Evolutionary conservation across 2,797 vertebrate species (phyloP).

Genomic region (Chelmon rostratus): DNA sequence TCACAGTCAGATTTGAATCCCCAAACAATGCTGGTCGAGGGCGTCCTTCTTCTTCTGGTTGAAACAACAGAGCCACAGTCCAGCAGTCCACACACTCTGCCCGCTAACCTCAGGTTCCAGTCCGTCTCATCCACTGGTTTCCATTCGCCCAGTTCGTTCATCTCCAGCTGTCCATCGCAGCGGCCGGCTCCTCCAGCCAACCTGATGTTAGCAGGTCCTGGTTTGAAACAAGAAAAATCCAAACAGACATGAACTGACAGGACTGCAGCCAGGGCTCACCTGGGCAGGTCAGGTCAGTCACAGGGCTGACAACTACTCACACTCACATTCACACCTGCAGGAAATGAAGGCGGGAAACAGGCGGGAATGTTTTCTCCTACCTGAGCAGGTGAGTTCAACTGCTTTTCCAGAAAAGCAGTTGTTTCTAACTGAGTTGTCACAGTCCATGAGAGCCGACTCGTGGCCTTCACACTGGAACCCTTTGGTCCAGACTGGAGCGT

Average conservation of each 20-base stretch:
- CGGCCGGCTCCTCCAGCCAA: background rate
- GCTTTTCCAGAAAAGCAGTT: slow-evolving; percentile 18
- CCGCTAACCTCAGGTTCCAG: background rate
- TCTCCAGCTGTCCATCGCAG: background rate
- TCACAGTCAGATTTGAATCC: background rate
- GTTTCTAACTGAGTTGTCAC: slow-evolving; percentile 1
- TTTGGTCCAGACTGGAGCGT: background rate
- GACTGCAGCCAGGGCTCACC: background rate
- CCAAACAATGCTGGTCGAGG: background rate
- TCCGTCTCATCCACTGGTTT: accelerated
- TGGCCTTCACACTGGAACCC: slow-evolving; percentile 19
- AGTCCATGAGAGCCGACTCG: slow-evolving; percentile 39
- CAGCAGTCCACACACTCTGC: background rate
- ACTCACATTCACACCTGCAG: background rate
- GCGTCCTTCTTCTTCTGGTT: accelerated
- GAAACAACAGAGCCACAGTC: slow-evolving; percentile 15
- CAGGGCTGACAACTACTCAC: no score
- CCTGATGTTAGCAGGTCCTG: background rate
- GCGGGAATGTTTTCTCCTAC: slow-evolving; percentile 7
- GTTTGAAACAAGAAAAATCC: background rate
- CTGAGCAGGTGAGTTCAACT: slow-evolving; percentile 34
- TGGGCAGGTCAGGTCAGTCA: no score
- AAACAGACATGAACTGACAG: no score
- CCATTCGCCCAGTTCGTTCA: background rate
- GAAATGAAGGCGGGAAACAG: background rate